Conservation (phyloP, 2,797 vertebrate species). For the Enteromius trimaculatus region DNA sequence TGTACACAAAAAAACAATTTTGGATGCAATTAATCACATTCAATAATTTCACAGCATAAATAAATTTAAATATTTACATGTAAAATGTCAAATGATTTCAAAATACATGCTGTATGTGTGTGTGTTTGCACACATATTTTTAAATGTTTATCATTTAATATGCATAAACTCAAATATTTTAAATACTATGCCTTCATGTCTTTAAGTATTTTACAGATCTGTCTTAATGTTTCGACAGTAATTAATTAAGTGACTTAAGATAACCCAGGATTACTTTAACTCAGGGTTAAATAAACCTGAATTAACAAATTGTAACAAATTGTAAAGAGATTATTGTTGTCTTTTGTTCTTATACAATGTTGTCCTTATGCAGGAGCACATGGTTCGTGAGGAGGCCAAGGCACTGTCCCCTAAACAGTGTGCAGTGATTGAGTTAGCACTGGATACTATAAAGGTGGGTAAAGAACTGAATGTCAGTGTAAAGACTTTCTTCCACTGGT, state of each 20-base stretch:
- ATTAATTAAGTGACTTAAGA: background rate
- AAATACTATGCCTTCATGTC: too few relatives aligned
- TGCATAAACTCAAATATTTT: too few relatives aligned
- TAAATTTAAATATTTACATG: too few relatives aligned
- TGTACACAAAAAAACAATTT: too few relatives aligned
- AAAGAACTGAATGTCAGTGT: constrained; percentile 8
- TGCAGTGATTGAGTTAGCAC: constrained; percentile 94
- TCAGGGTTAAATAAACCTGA: background rate
- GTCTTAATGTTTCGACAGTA: background rate
- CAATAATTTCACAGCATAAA: too few relatives aligned
- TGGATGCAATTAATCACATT: too few relatives aligned
- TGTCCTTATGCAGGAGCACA: constrained; percentile 85
- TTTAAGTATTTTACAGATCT: background rate
- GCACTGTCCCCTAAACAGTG: constrained; percentile 96
- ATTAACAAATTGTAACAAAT: background rate
- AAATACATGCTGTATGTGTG: too few relatives aligned
- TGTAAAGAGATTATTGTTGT: constrained; percentile 1
- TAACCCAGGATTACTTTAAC: background rate
- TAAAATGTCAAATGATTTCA: too few relatives aligned
- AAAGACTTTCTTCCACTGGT: background rate
- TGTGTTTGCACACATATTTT: background rate
- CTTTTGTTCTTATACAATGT: background rate
- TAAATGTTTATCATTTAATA: background rate
- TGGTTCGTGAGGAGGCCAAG: constrained; percentile 97
- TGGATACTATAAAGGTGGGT: constrained; percentile 97